Base-by-base conservation (phyloP, 2,888 invertebrate genomes). In the Protophormia terraenovae region DNA sequence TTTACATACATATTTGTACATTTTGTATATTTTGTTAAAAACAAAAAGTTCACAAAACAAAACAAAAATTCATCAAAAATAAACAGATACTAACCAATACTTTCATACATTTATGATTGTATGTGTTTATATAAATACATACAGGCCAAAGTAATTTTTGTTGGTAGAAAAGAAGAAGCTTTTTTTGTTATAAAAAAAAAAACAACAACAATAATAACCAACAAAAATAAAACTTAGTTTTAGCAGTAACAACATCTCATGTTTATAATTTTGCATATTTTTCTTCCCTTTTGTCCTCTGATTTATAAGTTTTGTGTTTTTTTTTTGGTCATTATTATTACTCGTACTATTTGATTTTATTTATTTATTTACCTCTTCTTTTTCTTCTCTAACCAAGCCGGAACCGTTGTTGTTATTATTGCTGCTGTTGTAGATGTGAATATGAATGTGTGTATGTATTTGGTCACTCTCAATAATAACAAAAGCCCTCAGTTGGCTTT, bases 391-490 rank as follows among this genome's bases (percentile, higher is more conserved):
- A 47, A 47, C 45, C 83, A 80, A 69, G 80, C 72, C 76, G 79
- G 72, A 86, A 80, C 80, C 66, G 45, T 86, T 76, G 75, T 83
- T 76, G 71, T 67, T 80, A 35, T 27, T 79, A 22, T 62, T 67
- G 32, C n/a, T 72, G 50, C 60, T 73, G 66, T 27, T 50, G 66
- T 19, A 72, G 73, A 73, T 53, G 16, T 71, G 22, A 32, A 60
- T 64, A 14, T 38, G 67, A 55, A 22, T 60, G 64, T 72, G 55
- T 38, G 47, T 58, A 22, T 60, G 29, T 80, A 47, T 50, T 60
- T 50, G 41, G 62, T 14, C 53, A 53, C 73, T 75, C 83, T 76
- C 84, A 71, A 35, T 66, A 67, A 38, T 45, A 55, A 69, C 50
- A 77, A 62, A 47, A 75, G n/a, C 22, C 32, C 41, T 29, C 72